Evolutionary conservation across 2,888 invertebrate genomes (phyloP).

Genomic region (Xylota segnis): DNA sequence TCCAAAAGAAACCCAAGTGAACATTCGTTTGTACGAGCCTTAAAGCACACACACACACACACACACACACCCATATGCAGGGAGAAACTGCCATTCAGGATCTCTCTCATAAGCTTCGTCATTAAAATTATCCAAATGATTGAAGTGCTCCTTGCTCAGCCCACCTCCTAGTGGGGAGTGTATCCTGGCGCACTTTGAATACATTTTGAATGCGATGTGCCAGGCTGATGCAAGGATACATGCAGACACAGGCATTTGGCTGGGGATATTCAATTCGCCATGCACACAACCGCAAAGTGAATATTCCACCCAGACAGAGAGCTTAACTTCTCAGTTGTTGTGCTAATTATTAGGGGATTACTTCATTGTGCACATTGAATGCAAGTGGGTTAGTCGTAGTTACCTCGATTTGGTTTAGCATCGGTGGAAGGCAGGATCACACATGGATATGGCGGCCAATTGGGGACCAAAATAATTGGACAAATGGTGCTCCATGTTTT

Average conservation of each 20-base stretch:
- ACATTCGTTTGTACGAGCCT: conserved; percentile 27
- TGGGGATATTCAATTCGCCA: conserved; percentile 24
- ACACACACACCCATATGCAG: neutral
- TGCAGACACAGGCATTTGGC: neutral
- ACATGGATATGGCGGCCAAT: conserved; percentile 1
- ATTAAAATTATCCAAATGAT: conserved; percentile 75
- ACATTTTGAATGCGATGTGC: neutral
- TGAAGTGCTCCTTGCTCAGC: conserved; percentile 28
- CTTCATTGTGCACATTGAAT: conserved; percentile 34
- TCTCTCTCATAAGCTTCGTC: conserved; percentile 57
- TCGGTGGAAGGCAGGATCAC: neutral
- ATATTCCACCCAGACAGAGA: conserved; percentile 21
- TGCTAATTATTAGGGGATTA: conserved; percentile 61
- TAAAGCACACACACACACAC: neutral
- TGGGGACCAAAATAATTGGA: neutral
- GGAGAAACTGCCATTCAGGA: conserved; percentile 6
- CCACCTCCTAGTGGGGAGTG: neutral
- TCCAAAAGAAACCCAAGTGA: conserved; percentile 48
- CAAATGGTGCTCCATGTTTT: neutral
- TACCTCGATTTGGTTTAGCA: conserved; percentile 17
- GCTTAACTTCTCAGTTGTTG: conserved; percentile 54
- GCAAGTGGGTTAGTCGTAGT: conserved; percentile 33
- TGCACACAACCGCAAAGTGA: conserved; percentile 29
- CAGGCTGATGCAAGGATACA: neutral
- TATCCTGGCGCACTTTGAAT: neutral